A percentile compares a stretch with the other conserved stretches of the same genome.
These are phyloP conservation scores for Bruchidius siliquastri DNA, from an alignment of 2,888 invertebrate species.

Conservation along the genomic window DNA sequence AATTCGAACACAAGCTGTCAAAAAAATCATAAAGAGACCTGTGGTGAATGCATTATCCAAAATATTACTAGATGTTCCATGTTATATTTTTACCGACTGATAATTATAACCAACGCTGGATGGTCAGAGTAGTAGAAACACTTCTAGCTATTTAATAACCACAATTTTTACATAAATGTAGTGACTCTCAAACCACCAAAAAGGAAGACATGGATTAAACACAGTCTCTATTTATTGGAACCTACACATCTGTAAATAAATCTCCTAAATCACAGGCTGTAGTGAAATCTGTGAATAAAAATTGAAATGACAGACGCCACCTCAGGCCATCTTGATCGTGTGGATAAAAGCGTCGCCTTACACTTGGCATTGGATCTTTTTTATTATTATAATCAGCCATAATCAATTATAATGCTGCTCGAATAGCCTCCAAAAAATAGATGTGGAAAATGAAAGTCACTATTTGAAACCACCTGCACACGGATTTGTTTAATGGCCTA, in stretches of 20 bases:
- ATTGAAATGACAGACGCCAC: neutral
- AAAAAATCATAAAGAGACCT: no score
- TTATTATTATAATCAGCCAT: neutral
- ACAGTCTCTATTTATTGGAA: no score
- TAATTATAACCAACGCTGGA: no score
- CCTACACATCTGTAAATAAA: neutral
- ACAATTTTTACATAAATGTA: no score
- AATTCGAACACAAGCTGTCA: no score
- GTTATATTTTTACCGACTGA: no score
- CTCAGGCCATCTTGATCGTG: neutral
- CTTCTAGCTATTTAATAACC: no score
- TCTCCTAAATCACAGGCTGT: neutral
- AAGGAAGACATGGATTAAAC: no score
- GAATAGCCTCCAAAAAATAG: neutral
- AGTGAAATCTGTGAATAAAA: neutral
- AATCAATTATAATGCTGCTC: neutral
- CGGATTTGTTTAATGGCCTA: neutral
- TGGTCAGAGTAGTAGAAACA: no score
- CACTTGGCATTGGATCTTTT: neutral
- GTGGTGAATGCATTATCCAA: no score
- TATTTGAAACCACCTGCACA: neutral
- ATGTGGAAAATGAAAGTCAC: neutral
- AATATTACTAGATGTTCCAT: no score
- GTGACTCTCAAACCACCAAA: no score
- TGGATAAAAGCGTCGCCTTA: neutral